phyloP scores from a whole-genome alignment of 2,888 invertebrate species.

The Nemapogon koenigi region DNA sequence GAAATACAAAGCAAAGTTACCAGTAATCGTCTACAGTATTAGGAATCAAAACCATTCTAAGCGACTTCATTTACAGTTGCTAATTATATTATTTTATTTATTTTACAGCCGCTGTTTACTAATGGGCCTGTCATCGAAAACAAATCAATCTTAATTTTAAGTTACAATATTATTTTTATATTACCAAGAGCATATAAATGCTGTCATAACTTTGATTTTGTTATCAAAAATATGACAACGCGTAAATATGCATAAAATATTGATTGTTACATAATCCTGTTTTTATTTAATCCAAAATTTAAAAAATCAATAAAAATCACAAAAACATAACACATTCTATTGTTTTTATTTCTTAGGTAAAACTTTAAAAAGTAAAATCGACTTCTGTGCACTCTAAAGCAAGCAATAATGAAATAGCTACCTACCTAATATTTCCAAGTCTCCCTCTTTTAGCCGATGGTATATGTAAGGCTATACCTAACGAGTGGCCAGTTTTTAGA shows the following conservation, averaged over 20 bases:
- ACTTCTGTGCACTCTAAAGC: no score
- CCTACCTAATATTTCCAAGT: no score
- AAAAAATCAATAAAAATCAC: conserved; percentile 13
- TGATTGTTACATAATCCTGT: conserved; percentile 44
- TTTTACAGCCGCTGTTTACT: conserved; percentile 59
- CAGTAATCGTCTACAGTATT: no score
- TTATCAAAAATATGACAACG: conserved; percentile 25
- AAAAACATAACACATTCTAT: conserved; percentile 5
- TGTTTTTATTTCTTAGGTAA: conserved; percentile 9
- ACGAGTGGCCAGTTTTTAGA: no score
- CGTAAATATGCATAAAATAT: conserved; percentile 36
- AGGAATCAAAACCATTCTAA: no score
- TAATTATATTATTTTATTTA: conserved; percentile 18
- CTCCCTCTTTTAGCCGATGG: no score
- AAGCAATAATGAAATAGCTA: no score
- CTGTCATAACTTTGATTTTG: conserved; percentile 48
- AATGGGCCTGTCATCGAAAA: conserved; percentile 40
- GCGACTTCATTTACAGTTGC: no score
- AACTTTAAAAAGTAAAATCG: no score
- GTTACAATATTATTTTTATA: conserved; percentile 15
- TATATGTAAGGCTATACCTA: no score
- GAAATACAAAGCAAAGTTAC: no score
- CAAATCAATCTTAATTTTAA: conserved; percentile 15
- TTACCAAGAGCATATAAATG: conserved; percentile 30
- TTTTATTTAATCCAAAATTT: conserved; percentile 51